These are phyloP conservation scores for Belgica antarctica DNA, from an alignment of 2,888 invertebrate genomes.

Conservation along the genomic window DNA sequence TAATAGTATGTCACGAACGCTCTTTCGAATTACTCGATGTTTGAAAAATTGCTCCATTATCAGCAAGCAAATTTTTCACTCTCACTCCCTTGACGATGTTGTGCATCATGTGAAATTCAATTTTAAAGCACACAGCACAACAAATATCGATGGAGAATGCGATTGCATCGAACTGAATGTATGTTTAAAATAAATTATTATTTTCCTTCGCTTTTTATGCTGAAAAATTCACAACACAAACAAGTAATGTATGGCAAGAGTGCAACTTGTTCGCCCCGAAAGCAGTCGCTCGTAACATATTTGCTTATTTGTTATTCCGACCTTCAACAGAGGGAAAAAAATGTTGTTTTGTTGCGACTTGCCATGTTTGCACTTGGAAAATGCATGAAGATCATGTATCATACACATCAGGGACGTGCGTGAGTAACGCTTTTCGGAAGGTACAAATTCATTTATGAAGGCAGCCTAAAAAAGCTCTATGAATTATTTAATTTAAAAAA, in stretches of 20 bases:
- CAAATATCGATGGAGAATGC: background rate
- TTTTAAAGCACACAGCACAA: too few species aligned
- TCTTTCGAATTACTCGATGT: background rate
- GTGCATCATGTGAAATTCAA: background rate
- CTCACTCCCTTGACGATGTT: background rate
- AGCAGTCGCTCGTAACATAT: background rate
- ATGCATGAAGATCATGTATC: slow-evolving; percentile 6
- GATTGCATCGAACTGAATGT: background rate
- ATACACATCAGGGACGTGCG: too few species aligned
- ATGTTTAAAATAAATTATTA: background rate
- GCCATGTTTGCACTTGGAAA: slow-evolving; percentile 4
- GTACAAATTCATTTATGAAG: too few species aligned
- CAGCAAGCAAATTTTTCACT: background rate
- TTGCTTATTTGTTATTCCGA: slow-evolving; percentile 6
- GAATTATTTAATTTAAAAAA: too few species aligned
- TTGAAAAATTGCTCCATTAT: background rate
- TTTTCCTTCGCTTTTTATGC: background rate
- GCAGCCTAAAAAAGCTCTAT: too few species aligned
- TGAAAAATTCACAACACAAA: slow-evolving; percentile 10
- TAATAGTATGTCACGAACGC: background rate
- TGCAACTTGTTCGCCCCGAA: background rate
- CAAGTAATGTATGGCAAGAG: slow-evolving; percentile 6
- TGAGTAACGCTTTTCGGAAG: too few species aligned
- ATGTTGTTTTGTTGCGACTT: background rate
- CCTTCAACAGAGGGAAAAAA: background rate